Conservation (phyloP, 2,797 vertebrate species). For the Merluccius polli region DNA sequence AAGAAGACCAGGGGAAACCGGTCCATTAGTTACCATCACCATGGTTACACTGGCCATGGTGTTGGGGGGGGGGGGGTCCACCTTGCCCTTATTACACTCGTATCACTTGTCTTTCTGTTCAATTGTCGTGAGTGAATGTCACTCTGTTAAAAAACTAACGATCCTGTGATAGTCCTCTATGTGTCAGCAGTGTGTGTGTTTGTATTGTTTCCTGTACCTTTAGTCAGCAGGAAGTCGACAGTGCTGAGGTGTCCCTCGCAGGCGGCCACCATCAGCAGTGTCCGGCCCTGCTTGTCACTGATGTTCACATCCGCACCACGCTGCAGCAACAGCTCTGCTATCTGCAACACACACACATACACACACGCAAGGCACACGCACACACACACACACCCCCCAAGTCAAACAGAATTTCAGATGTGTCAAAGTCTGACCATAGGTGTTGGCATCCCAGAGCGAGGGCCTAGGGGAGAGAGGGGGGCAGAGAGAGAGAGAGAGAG, state of each 20-base stretch:
- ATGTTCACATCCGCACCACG: slow-evolving; percentile 87
- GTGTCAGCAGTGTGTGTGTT: not conserved
- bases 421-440: no score
- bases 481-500: not conserved
- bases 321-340: slow-evolving; percentile 85
- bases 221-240: slow-evolving; percentile 89
- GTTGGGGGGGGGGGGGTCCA: no score
- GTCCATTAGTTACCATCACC: not conserved
- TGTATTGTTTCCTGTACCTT: slow-evolving; percentile 72
- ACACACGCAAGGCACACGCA: slow-evolving; percentile 9
- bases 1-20: not conserved
- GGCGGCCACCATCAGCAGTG: slow-evolving; percentile 94
- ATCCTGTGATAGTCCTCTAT: not conserved
- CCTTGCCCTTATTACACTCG: no score
- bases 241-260: slow-evolving; percentile 95
- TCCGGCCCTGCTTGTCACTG: slow-evolving; percentile 94
- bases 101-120: no score
- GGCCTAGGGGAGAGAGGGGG: not conserved
- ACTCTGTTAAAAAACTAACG: no score
- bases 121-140: no score
- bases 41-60: not conserved
- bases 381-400: not conserved
- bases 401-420: not conserved
- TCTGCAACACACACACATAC: slow-evolving; percentile 65
- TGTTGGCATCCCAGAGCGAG: not conserved